Evolutionary conservation across 2,113 vertebrate genomes (phyloP).

Genomic region (Hemibagrus wyckioides): DNA sequence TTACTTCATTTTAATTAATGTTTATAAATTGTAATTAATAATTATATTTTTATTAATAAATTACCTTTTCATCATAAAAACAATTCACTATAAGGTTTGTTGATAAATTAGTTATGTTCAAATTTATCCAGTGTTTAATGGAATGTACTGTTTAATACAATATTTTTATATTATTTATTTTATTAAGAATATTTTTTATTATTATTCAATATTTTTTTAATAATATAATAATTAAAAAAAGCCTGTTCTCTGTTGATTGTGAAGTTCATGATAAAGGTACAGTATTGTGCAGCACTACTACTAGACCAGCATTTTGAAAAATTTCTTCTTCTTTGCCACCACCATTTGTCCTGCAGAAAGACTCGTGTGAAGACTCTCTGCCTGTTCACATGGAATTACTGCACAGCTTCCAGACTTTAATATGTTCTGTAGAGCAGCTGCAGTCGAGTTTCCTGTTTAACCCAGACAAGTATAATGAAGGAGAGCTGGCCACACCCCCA

Average conservation of each 20-base stretch:
- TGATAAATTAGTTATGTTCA: too few species aligned
- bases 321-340: background rate
- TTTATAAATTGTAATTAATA: too few species aligned
- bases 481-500: conserved; percentile 88
- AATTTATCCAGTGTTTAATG: too few species aligned
- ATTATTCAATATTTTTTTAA: background rate
- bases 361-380: conserved; percentile 70
- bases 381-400: conserved; percentile 85
- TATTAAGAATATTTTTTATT: background rate
- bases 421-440: conserved; percentile 90
- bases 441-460: conserved; percentile 91
- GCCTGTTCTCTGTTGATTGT: background rate
- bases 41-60: too few species aligned
- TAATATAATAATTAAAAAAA: background rate
- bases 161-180: background rate
- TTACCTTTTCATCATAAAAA: too few species aligned
- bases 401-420: conserved; percentile 87
- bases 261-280: background rate
- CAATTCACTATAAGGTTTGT: too few species aligned
- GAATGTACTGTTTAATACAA: too few species aligned
- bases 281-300: background rate
- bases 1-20: too few species aligned
- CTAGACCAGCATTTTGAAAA: too few species aligned
- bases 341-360: conserved; percentile 58
- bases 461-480: conserved; percentile 84